Conservation (phyloP, 2,888 invertebrate genomes). For the Campoplex nolae region DNA sequence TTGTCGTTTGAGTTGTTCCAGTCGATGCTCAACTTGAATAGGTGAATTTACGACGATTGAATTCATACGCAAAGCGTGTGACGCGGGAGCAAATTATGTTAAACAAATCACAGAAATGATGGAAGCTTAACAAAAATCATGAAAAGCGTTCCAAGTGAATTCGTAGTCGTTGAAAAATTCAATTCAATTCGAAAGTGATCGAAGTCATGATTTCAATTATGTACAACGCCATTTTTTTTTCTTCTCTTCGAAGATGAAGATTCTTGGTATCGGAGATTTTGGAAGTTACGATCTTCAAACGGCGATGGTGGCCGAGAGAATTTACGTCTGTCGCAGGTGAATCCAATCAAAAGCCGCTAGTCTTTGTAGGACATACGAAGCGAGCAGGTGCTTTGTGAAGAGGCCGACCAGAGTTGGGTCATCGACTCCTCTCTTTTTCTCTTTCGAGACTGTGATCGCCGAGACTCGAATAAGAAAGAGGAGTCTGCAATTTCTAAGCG, state of each 20-base stretch:
- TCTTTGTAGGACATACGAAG: constrained; percentile 47
- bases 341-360: constrained; percentile 75
- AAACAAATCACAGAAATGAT: not conserved
- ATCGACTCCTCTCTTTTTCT: constrained; percentile 51
- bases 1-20: not conserved
- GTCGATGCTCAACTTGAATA: constrained; percentile 1
- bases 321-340: constrained; percentile 74
- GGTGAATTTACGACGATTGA: not conserved
- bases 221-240: not conserved
- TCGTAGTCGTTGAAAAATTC: not conserved
- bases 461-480: constrained; percentile 17
- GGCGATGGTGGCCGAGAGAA: constrained; percentile 38
- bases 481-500: constrained; percentile 35
- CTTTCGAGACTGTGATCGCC: constrained; percentile 17
- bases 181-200: not conserved
- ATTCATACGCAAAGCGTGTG: not conserved
- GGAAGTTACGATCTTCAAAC: constrained; percentile 48
- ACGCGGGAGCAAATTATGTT: not conserved
- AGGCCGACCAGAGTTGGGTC: constrained; percentile 51
- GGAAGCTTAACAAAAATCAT: not conserved
- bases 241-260: not conserved
- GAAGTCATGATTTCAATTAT: constrained; percentile 1
- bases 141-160: not conserved
- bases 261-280: constrained; percentile 46
- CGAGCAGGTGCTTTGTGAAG: constrained; percentile 72